Evolutionary conservation across 1,140 invertebrate genomes (phyloP).

Genomic region (Achatina immaculata): DNA sequence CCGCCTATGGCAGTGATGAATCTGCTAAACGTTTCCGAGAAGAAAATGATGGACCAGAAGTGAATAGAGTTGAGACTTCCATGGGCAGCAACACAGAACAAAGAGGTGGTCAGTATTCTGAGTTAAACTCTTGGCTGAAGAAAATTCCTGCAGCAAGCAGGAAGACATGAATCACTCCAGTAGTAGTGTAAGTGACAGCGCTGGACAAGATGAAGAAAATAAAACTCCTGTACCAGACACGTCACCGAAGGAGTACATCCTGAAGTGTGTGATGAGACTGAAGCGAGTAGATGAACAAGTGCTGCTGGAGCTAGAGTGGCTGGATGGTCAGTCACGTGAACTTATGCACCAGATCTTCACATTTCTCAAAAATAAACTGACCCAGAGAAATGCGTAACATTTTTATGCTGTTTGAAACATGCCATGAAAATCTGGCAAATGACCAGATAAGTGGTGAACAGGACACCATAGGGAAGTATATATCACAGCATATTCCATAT

Average conservation of each 20-base stretch:
- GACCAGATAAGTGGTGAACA: too few relatives aligned
- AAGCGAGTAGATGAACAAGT: constrained; percentile 47
- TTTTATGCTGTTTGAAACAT: too few relatives aligned
- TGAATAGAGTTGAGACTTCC: background rate
- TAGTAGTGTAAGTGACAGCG: background rate
- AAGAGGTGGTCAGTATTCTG: background rate
- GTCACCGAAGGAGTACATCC: constrained; percentile 43
- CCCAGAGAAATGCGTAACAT: too few relatives aligned
- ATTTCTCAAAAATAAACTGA: constrained; percentile 56
- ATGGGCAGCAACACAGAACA: background rate
- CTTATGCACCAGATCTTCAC: constrained; percentile 55
- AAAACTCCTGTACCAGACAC: background rate
- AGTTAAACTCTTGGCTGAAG: background rate
- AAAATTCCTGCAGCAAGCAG: background rate
- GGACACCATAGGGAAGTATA: too few relatives aligned
- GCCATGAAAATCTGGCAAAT: too few relatives aligned
- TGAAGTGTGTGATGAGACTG: constrained; percentile 50
- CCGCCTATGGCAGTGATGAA: background rate
- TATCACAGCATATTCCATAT: too few relatives aligned
- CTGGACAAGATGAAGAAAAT: background rate
- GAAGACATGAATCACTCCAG: background rate
- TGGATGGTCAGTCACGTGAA: constrained; percentile 49
- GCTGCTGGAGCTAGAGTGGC: constrained; percentile 45
- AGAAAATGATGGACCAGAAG: background rate
- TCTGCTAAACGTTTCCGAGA: background rate